Base-by-base conservation (phyloP, 1,140 invertebrate genomes). In the Drosophila pseudoobscura region DNA sequence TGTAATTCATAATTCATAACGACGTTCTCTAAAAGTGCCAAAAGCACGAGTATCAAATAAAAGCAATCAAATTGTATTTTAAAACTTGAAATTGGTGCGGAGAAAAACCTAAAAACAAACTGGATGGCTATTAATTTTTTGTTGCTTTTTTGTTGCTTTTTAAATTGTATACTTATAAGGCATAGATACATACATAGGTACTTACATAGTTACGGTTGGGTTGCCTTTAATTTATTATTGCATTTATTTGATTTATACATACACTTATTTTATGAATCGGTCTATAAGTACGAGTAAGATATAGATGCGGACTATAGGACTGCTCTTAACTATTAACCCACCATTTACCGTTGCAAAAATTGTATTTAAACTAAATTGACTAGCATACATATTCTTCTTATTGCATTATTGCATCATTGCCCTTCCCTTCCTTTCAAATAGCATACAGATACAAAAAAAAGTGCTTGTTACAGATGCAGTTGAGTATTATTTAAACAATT, bases 311-410 rank as follows among this genome's bases (percentile, higher is more conserved):
- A 35, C 31, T 11, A 35, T 35, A 11, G 9, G 31, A 35, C 9
- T 35, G 31, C 9, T 35, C 31, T 35, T 35, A 35, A 35, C 3
- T 8, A 4, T 39, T 13, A 39, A 13, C 3, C 43, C 11, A 53
- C 43, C 39, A 20, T 43, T 51, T 15, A 46, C 13, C 20, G 20
- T 73, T 73, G 17, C 35, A 53, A 53, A 61, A 61, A 53, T 73
- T 49, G 11, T 62, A 57, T 64, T 64, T 74, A 64, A 64, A 57
- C 59, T 74, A 74, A 74, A 74, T 74, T 74, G 70, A 74, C 71
- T 74, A 74, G 53, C 59, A 63, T 73, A 73, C 20, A 57, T 44
- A 31, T 35, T 24, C 24, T 63, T 51, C 13, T 29, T 55, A 54
- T 52, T 66, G 60, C 47, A 31, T 59, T 43, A 17, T 60, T 39